Conservation (phyloP, 2,888 invertebrate genomes). For the Gandaritis pyraliata region DNA sequence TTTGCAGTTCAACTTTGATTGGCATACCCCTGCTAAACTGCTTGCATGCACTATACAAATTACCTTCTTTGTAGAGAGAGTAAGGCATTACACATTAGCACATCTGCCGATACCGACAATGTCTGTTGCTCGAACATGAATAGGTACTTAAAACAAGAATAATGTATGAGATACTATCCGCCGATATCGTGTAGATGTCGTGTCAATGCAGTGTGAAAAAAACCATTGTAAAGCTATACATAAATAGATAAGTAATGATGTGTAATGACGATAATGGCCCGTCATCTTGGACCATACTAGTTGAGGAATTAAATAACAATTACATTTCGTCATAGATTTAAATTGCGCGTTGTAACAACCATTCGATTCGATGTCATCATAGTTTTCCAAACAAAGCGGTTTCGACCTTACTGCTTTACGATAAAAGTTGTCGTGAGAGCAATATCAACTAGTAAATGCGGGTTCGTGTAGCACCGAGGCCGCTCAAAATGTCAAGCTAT, state of each 20-base stretch:
- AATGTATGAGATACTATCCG: no score
- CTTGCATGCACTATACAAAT: slow-evolving; percentile 27
- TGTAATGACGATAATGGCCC: slow-evolving; percentile 33
- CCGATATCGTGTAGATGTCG: no score
- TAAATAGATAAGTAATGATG: slow-evolving; percentile 26
- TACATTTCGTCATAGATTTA: slow-evolving; percentile 65
- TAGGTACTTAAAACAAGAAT: no score
- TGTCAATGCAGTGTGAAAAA: no score
- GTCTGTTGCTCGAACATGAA: no score
- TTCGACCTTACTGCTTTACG: slow-evolving; percentile 29
- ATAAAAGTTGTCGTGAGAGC: slow-evolving; percentile 48
- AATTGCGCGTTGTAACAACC: slow-evolving; percentile 58
- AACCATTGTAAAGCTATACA: slow-evolving; percentile 29
- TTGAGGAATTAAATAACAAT: slow-evolving; percentile 32
- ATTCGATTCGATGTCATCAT: slow-evolving; percentile 51
- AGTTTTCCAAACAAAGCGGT: slow-evolving; percentile 42
- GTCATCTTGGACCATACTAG: slow-evolving; percentile 25
- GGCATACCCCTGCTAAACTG: no score
- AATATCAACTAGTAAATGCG: slow-evolving; percentile 56
- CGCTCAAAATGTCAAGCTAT: slow-evolving; percentile 72
- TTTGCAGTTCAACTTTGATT: no score
- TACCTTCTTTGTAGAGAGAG: slow-evolving; percentile 29
- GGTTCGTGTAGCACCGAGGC: slow-evolving; percentile 70
- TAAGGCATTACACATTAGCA: neutral
- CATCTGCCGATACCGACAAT: neutral